Evolutionary conservation across 2,113 vertebrate genomes (phyloP).

Genomic region (Neopipo cinnamomea): DNA sequence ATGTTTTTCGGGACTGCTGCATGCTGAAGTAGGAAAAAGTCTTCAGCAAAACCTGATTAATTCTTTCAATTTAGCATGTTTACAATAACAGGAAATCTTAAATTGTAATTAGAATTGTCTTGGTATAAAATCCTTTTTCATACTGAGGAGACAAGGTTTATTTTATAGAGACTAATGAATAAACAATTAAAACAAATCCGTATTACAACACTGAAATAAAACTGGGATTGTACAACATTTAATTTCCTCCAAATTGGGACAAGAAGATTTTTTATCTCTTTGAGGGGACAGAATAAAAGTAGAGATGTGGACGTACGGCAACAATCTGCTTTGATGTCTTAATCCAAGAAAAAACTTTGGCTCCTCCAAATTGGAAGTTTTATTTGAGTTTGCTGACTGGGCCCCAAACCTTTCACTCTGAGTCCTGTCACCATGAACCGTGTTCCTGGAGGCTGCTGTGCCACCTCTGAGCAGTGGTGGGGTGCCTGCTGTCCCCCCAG

Average conservation of each 20-base stretch:
- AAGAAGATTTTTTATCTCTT: background rate
- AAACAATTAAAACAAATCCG: background rate
- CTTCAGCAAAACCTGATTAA: background rate
- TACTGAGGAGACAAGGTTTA: background rate
- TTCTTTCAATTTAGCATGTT: background rate
- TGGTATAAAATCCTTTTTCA: background rate
- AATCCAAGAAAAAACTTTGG: background rate
- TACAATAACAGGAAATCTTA: constrained; percentile 6
- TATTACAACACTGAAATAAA: background rate
- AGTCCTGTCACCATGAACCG: fast-evolving
- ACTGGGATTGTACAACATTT: background rate
- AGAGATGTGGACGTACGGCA: background rate
- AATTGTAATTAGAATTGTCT: background rate
- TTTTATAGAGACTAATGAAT: background rate
- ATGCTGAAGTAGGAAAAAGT: background rate
- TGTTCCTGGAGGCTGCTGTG: background rate
- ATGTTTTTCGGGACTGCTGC: background rate
- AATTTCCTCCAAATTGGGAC: background rate
- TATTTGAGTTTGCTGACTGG: background rate
- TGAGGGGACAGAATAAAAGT: background rate
- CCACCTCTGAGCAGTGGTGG: background rate
- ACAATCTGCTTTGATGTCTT: background rate
- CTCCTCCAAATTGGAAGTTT: background rate
- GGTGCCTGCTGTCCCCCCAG: background rate
- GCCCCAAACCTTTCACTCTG: background rate